Percentiles rank a stretch among this genome's conserved stretches.
These are phyloP conservation scores for Amphiura filiformis DNA, from an alignment of 35 echinoderm and acorn worm species.

Conservation along the genomic window DNA sequence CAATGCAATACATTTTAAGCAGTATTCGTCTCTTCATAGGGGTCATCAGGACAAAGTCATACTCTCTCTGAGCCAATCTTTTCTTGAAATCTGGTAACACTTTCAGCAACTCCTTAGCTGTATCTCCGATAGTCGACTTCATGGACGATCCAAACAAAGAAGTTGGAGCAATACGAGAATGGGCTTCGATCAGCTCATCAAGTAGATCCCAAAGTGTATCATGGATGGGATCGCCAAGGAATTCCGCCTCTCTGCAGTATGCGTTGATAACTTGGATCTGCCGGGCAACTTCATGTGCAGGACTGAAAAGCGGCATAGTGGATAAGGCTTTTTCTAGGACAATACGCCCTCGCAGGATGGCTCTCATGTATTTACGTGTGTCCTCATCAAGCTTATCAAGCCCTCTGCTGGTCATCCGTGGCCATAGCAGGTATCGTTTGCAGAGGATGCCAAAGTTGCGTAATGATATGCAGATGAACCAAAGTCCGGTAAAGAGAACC, in stretches of 20 bases:
- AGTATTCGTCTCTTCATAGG: slow-evolving; percentile 87
- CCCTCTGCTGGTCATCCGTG: slow-evolving; percentile 58
- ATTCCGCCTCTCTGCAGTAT: slow-evolving; percentile 93
- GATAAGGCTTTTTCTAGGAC: slow-evolving; percentile 84
- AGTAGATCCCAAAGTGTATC: slow-evolving; percentile 95
- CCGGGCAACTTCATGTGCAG: slow-evolving; percentile 79
- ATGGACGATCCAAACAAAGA: slow-evolving; percentile 87
- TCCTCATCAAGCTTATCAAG: slow-evolving; percentile 72
- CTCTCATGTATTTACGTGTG: slow-evolving; percentile 82
- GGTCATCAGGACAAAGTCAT: slow-evolving; percentile 93
- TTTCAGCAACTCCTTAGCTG: slow-evolving; percentile 80
- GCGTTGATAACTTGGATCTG: slow-evolving; percentile 99
- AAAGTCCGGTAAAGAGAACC: slow-evolving; percentile 67
- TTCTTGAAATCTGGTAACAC: slow-evolving; percentile 88
- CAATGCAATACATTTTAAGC: slow-evolving; percentile 92
- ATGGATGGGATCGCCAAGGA: slow-evolving; percentile 80
- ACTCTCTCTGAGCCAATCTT: slow-evolving; percentile 91
- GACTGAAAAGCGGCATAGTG: slow-evolving; percentile 82
- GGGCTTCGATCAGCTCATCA: slow-evolving; percentile 94
- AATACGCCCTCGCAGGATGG: slow-evolving; percentile 79
- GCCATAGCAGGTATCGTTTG: slow-evolving; percentile 72
- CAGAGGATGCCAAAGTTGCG: slow-evolving; percentile 73
- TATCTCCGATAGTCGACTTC: slow-evolving; percentile 83
- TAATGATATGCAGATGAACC: slow-evolving; percentile 68
- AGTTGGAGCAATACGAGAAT: slow-evolving; percentile 63